Conservation (phyloP, 2,888 invertebrate species). For the Ctena decussata region DNA sequence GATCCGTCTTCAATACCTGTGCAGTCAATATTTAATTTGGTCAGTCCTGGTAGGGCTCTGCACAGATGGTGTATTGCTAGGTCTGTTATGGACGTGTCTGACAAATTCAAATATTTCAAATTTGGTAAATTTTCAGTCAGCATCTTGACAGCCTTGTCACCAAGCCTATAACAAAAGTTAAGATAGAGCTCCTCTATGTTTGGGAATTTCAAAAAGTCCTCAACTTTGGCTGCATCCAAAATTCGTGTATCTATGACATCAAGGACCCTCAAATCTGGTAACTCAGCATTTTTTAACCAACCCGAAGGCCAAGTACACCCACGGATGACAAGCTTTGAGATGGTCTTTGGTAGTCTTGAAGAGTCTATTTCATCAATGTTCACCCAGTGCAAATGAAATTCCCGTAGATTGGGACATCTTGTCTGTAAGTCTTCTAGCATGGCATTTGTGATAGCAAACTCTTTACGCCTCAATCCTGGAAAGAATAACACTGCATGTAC, state of each 20-base stretch:
- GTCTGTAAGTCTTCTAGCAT: slow-evolving; percentile 78
- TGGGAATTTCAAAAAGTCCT: slow-evolving; percentile 65
- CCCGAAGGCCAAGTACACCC: slow-evolving; percentile 72
- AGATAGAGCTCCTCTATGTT: slow-evolving; percentile 68
- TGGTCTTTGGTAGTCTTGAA: slow-evolving; percentile 66
- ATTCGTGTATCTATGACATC: slow-evolving; percentile 66
- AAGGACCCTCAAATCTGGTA: slow-evolving; percentile 69
- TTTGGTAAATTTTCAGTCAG: slow-evolving; percentile 63
- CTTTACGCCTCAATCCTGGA: slow-evolving; percentile 69
- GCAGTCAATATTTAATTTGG: slow-evolving; percentile 61
- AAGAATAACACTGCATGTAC: too few species aligned
- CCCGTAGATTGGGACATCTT: slow-evolving; percentile 78
- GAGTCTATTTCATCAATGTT: slow-evolving; percentile 69
- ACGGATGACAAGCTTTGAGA: slow-evolving; percentile 66
- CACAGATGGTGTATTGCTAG: slow-evolving; percentile 75
- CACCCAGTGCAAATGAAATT: slow-evolving; percentile 69
- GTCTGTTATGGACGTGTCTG: slow-evolving; percentile 63
- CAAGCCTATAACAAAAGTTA: slow-evolving; percentile 74
- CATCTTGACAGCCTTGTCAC: slow-evolving; percentile 62
- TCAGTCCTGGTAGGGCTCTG: slow-evolving; percentile 64
- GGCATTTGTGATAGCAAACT: slow-evolving; percentile 77
- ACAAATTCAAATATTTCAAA: slow-evolving; percentile 66
- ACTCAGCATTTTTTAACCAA: slow-evolving; percentile 70
- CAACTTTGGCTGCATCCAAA: slow-evolving; percentile 71
- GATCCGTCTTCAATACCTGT: slow-evolving; percentile 65